Conservation (phyloP, 2,888 invertebrate species). For the Cheilosia pagana region DNA sequence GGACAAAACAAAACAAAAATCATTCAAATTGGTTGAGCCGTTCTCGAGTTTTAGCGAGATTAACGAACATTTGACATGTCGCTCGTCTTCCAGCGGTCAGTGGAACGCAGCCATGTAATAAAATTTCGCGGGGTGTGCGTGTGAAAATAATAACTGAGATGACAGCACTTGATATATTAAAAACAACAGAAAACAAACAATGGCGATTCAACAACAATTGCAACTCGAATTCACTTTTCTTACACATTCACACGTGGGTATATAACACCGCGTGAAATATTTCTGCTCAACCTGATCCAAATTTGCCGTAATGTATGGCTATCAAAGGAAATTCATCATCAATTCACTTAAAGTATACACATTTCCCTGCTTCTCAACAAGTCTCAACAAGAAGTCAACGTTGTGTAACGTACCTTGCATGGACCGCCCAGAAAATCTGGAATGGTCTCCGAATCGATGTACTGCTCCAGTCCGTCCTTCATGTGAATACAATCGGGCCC, state of each 20-base stretch:
- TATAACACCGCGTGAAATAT: slow-evolving; percentile 83
- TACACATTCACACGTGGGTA: slow-evolving; percentile 83
- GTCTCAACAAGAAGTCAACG: neutral
- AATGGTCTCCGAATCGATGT: slow-evolving; percentile 92
- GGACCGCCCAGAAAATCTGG: slow-evolving; percentile 97
- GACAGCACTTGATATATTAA: slow-evolving; percentile 14
- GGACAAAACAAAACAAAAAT: too few relatives aligned
- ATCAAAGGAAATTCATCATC: slow-evolving; percentile 40
- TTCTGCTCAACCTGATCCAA: slow-evolving; percentile 82
- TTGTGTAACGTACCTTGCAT: slow-evolving; percentile 87
- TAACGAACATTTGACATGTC: too few relatives aligned
- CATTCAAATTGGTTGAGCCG: too few relatives aligned
- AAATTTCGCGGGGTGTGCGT: slow-evolving; percentile 21
- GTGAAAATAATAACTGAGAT: slow-evolving; percentile 22
- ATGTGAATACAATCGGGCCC: slow-evolving; percentile 93
- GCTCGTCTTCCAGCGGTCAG: too few relatives aligned
- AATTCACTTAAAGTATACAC: neutral
- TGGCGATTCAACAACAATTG: slow-evolving; percentile 39
- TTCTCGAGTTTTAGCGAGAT: too few relatives aligned
- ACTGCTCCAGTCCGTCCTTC: slow-evolving; percentile 92
- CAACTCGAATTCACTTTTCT: slow-evolving; percentile 78
- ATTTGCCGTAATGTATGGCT: slow-evolving; percentile 77
- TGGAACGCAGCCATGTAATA: too few relatives aligned
- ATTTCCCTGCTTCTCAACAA: neutral
- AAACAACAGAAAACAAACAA: slow-evolving; percentile 31